Base-by-base conservation (phyloP, 1,140 invertebrate genomes). In the Atta cephalotes region DNA sequence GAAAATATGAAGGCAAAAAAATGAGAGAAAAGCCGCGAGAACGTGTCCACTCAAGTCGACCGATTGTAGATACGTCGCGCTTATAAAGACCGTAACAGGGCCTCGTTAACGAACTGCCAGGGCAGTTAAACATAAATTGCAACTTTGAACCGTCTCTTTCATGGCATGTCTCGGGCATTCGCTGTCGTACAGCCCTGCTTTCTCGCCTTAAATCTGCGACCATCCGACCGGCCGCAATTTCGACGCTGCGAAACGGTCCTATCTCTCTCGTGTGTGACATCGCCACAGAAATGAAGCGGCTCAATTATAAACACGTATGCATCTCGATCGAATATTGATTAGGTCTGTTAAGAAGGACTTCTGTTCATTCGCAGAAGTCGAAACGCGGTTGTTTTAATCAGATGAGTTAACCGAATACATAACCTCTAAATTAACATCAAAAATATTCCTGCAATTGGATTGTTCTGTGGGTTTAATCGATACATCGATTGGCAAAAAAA, bases 71-170 rank as follows among this genome's bases (percentile, higher is more conserved):
- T 92, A 92, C 90, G 90, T 92, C 88, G 91, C 90, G 88, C 85
- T 92, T 91, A 90, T 91, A 92, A 92, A 92, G 90, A 90, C 87
- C 89, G 91, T 91, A 89, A 87, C 81, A 63, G 90, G 78, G 76
- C 89, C 89, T 92, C 90, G 91, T 92, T 92, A 92, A 92, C 91
- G 90, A 92, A 92, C 90, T 92, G 90, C 86, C 91, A 91, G 74
- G 65, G 39, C 89, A 81, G 87, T 92, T 92, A 91, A 90, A 87
- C 91, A 89, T 92, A 92, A 92, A 91, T 92, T 90, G 91, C 87
- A 89, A 87, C 88, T 92, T 92, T 89, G 90, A 90, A 68, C 62
- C 84, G 86, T 91, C 85, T 80, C 86, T 78, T 65, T 76, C 25
- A 58, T 72, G 77, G 77, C 82, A 72, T 76, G 81, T 82, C 80